A percentile compares a stretch with the other conserved stretches of the same genome.
These are phyloP conservation scores for Bombus vancouverensis DNA, from an alignment of 1,140 invertebrate genomes.

Conservation along the genomic window DNA sequence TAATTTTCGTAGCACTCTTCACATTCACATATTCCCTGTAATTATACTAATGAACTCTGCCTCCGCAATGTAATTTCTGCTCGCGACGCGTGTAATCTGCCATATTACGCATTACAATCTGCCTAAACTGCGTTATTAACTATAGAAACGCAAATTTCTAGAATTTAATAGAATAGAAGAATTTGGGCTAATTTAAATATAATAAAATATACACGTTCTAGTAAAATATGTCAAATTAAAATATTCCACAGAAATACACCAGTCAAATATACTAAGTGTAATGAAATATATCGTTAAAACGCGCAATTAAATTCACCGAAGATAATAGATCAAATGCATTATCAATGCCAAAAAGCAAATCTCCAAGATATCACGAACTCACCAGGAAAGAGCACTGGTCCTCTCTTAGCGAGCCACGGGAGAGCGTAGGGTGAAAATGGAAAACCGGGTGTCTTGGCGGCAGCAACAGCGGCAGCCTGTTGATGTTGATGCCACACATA, in stretches of 20 bases:
- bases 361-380: constrained; percentile 20
- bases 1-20: constrained; percentile 27
- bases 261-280: too few relatives aligned
- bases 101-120: background rate
- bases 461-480: constrained; percentile 81
- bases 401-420: constrained; percentile 84
- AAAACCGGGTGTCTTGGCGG: constrained; percentile 77
- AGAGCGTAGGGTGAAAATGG: constrained; percentile 84
- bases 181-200: background rate
- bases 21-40: constrained; percentile 13
- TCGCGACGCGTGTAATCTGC: background rate
- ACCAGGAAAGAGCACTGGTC: constrained; percentile 83
- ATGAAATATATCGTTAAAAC: too few relatives aligned
- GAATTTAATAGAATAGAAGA: too few relatives aligned
- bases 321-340: background rate
- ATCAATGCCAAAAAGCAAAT: background rate
- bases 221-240: too few relatives aligned
- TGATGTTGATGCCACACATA: constrained; percentile 86
- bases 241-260: too few relatives aligned
- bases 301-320: too few relatives aligned
- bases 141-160: background rate
- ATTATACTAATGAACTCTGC: constrained; percentile 33
- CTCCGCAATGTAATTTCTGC: constrained; percentile 18
- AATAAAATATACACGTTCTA: background rate
- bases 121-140: background rate